These are phyloP conservation scores for Danaus melanippus DNA, from an alignment of 1,140 invertebrate species.

Conservation along the genomic window DNA sequence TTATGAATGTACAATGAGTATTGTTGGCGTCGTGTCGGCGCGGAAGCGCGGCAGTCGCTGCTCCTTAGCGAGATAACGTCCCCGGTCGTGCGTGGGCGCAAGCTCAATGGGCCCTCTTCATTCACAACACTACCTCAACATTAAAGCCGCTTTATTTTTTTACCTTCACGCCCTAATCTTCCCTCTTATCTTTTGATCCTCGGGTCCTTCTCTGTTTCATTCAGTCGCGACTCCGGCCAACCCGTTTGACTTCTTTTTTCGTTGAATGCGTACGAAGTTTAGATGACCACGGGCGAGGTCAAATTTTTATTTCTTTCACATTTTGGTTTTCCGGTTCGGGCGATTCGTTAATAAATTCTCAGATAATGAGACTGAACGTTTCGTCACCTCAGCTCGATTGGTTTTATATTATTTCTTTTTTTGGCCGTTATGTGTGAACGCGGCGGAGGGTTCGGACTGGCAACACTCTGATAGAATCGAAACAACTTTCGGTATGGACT, in stretches of 20 bases:
- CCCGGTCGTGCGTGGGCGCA: constrained; percentile 53
- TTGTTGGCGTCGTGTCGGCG: constrained; percentile 33
- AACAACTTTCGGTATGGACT: constrained; percentile 34
- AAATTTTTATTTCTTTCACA: constrained; percentile 71
- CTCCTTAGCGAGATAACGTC: constrained; percentile 32
- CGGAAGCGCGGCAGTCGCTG: constrained; percentile 26
- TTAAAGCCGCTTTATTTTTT: constrained; percentile 67
- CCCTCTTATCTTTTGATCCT: constrained; percentile 64
- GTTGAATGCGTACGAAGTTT: constrained; percentile 64
- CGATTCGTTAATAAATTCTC: constrained; percentile 72
- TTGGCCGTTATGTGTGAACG: constrained; percentile 61
- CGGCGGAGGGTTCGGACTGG: constrained; percentile 46
- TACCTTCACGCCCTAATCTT: constrained; percentile 57
- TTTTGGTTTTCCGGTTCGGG: constrained; percentile 68
- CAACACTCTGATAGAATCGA: constrained; percentile 55
- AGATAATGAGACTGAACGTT: constrained; percentile 72
- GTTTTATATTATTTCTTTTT: constrained; percentile 58
- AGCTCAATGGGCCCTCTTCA: constrained; percentile 65
- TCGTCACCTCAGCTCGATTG: constrained; percentile 70
- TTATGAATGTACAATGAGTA: constrained; percentile 48
- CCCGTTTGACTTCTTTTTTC: constrained; percentile 67
- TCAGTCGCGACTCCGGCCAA: constrained; percentile 59
- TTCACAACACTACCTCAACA: constrained; percentile 67
- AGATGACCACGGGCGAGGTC: constrained; percentile 68
- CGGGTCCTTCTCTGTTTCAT: constrained; percentile 65